A percentile compares a stretch with the other conserved stretches of the same genome.
These are phyloP conservation scores for Calliopsis andreniformis DNA, from an alignment of 1,140 invertebrate species.

Conservation along the genomic window DNA sequence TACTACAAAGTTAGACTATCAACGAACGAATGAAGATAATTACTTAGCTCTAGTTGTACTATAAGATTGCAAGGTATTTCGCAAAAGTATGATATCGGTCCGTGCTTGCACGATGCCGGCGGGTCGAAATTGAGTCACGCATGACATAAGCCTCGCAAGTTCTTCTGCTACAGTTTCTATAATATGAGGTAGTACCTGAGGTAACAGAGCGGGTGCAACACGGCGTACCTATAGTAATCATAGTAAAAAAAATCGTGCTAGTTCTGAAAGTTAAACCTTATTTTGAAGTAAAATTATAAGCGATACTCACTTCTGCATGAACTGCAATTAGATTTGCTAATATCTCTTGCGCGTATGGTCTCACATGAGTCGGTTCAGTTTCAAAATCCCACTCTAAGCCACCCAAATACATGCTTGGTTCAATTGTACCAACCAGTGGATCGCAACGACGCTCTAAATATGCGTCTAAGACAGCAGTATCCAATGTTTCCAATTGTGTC, in stretches of 20 bases:
- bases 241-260: constrained; percentile 15
- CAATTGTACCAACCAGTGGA: constrained; percentile 95
- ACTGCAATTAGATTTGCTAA: constrained; percentile 95
- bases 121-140: constrained; percentile 86
- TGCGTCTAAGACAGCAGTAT: constrained; percentile 88
- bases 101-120: constrained; percentile 87
- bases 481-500: constrained; percentile 84
- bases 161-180: constrained; percentile 96
- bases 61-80: constrained; percentile 81
- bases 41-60: constrained; percentile 83
- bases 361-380: constrained; percentile 87
- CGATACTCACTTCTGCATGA: constrained; percentile 90
- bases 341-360: constrained; percentile 96
- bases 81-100: constrained; percentile 84
- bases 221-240: constrained; percentile 85
- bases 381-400: constrained; percentile 92
- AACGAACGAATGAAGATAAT: constrained; percentile 29
- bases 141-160: constrained; percentile 91
- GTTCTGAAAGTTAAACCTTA: no score
- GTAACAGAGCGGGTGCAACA: constrained; percentile 89
- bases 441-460: constrained; percentile 97
- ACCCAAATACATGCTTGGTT: constrained; percentile 96
- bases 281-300: neutral
- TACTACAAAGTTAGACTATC: neutral
- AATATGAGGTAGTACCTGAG: constrained; percentile 90